Evolutionary conservation across 2,797 vertebrate genomes (phyloP).

Genomic region (Monodelphis domestica): DNA sequence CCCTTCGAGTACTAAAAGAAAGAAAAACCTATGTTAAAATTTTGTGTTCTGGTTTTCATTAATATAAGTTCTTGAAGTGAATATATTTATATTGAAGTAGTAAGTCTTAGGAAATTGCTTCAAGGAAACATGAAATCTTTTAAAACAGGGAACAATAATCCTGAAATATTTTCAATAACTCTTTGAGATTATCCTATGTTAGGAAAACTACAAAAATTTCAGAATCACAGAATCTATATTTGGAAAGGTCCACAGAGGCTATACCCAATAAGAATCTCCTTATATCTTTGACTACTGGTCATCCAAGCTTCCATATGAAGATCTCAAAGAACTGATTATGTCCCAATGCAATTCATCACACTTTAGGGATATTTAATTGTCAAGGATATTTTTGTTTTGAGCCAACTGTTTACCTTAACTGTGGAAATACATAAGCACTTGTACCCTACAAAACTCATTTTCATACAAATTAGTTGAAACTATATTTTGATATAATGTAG

Average conservation of each 20-base stretch:
- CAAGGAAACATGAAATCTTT: conserved; percentile 57
- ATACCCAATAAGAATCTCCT: not conserved
- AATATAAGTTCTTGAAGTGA: not conserved
- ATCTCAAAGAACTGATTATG: not conserved
- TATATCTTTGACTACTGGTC: not conserved
- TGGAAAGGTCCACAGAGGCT: conserved; percentile 15
- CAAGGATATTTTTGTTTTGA: not conserved
- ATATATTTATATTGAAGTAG: not conserved
- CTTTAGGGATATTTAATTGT: conserved; percentile 22
- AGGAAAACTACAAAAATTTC: conserved; percentile 52
- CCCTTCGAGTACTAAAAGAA: not conserved
- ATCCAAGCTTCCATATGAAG: not conserved
- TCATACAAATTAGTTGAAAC: not conserved
- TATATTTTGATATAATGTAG: conserved; percentile 56
- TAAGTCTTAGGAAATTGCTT: not conserved
- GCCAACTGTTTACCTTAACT: not conserved
- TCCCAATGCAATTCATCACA: not conserved
- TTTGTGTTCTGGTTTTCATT: not conserved
- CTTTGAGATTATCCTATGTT: conserved; percentile 43
- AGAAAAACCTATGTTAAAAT: not conserved
- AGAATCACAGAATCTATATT: conserved; percentile 21
- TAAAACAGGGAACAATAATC: conserved; percentile 48
- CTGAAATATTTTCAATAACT: conserved; percentile 56
- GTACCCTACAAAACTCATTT: conserved; percentile 34
- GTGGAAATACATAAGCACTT: not conserved